Percentiles rank a stretch among this genome's conserved stretches.
Conservation (phyloP, 2,113 vertebrate genomes). For the Probosciger aterrimus region DNA sequence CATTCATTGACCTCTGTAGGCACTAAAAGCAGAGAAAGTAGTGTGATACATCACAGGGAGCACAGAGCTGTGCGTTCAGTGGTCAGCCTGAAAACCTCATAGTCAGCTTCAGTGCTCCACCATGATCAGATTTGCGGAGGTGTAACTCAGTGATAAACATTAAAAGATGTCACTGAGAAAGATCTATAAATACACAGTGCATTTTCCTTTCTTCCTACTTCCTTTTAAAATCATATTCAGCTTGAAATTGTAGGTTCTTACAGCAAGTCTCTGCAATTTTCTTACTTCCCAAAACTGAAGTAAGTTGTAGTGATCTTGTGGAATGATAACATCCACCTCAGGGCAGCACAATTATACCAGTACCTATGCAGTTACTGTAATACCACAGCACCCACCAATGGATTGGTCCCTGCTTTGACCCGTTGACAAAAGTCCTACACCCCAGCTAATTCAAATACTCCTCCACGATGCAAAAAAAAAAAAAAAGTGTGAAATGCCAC, state of each 20-base stretch:
- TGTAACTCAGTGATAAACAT: background rate
- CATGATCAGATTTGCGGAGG: background rate
- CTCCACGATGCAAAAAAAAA: background rate
- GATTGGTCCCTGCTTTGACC: background rate
- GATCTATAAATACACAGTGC: background rate
- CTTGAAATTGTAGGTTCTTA: background rate
- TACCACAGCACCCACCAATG: fast-evolving
- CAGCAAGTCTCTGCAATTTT: background rate
- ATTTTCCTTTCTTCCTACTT: background rate
- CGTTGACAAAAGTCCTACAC: background rate
- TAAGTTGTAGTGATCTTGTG: background rate
- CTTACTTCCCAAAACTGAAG: background rate
- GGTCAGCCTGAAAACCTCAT: background rate
- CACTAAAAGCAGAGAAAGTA: background rate
- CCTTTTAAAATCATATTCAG: background rate
- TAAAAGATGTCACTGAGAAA: background rate
- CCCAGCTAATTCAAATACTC: background rate
- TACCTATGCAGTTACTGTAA: fast-evolving
- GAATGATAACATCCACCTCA: background rate
- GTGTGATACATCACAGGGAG: background rate
- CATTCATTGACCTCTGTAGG: slow-evolving; percentile 30
- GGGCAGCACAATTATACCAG: background rate
- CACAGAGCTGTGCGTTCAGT: fast-evolving
- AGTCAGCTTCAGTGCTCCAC: background rate
- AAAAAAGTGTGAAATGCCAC: background rate